These are phyloP conservation scores for Oncopeltus fasciatus DNA, from an alignment of 1,140 invertebrate species.

Conservation along the genomic window DNA sequence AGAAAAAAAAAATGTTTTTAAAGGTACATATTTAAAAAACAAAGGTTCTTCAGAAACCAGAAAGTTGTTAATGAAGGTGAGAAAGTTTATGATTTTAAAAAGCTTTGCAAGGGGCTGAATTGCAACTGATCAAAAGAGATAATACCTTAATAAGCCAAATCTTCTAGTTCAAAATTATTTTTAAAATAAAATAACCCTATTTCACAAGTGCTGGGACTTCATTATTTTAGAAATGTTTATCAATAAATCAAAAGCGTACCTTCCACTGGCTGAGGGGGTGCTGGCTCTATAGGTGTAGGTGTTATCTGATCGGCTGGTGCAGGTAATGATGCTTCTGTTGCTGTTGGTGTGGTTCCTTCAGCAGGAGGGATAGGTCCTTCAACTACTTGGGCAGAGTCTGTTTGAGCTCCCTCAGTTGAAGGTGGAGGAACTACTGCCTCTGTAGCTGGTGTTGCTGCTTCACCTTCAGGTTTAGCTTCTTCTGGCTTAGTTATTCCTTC, in stretches of 20 bases:
- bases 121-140: neutral
- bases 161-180: too few species aligned
- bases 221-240: neutral
- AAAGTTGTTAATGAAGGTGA: too few species aligned
- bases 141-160: neutral
- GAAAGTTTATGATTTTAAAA: neutral
- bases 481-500: conserved; percentile 21
- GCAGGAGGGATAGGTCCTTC: conserved; percentile 18
- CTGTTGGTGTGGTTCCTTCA: conserved; percentile 26
- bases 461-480: conserved; percentile 13
- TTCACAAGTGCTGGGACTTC: neutral
- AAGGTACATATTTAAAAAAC: too few species aligned
- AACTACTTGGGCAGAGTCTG: conserved; percentile 21
- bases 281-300: conserved; percentile 29
- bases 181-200: too few species aligned
- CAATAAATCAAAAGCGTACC: neutral
- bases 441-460: conserved; percentile 7
- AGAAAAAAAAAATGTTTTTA: too few species aligned
- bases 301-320: conserved; percentile 24
- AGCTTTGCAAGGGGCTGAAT: neutral
- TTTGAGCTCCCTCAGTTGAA: conserved; percentile 25
- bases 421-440: conserved; percentile 10
- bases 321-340: conserved; percentile 25
- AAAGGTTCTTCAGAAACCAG: too few species aligned
- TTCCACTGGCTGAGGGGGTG: conserved; percentile 21